Base-by-base conservation (phyloP, 2,113 vertebrate genomes). In the Pao palembangensis region DNA sequence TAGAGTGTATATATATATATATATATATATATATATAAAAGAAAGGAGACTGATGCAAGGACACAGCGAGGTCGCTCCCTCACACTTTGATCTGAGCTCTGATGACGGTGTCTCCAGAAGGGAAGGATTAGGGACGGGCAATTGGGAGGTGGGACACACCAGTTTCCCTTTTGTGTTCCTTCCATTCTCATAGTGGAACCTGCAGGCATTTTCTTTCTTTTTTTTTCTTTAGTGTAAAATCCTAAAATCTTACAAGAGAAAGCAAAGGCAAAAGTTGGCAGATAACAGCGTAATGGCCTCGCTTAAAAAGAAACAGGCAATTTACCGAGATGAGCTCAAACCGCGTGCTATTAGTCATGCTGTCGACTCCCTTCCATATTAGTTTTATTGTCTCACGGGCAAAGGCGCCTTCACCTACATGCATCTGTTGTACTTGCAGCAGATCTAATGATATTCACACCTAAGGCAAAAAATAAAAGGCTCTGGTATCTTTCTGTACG, bases 31-130 rank as follows among this genome's bases (percentile, higher is more conserved):
- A n/a, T n/a, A n/a, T n/a, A n/a, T n/a, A n/a, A n/a, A n/a, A n/a
- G n/a, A n/a, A n/a, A n/a, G n/a, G 81, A 85, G 81, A 85, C 78
- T 80, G 71, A 78, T 81, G 71, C 80, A 86, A 89, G 85, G 85
- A 88, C 81, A 34, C 31, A 34, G 31, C 8, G 31, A 34, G 23
- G 86, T 82, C 79, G 61, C 58, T 72, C 73, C 51, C 69, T 55
- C 73, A 50, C 75, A 64, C 81, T 84, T 82, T 88, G 83, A 87
- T 88, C 73, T 42, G 72, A 79, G 79, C 79, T 74, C 58, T 72
- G 83, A 81, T 70, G 71, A 77, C 60, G 76, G 60, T 55, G 76
- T 34, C 54, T 74, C 62, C 51, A 73, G 70, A 83, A 85, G 81
- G 71, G 56, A 51, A 16, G 83, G 88, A 88, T 88, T 90, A 86